Evolutionary conservation across 2,113 vertebrate genomes (phyloP).

Genomic region (Mesocricetus auratus): DNA sequence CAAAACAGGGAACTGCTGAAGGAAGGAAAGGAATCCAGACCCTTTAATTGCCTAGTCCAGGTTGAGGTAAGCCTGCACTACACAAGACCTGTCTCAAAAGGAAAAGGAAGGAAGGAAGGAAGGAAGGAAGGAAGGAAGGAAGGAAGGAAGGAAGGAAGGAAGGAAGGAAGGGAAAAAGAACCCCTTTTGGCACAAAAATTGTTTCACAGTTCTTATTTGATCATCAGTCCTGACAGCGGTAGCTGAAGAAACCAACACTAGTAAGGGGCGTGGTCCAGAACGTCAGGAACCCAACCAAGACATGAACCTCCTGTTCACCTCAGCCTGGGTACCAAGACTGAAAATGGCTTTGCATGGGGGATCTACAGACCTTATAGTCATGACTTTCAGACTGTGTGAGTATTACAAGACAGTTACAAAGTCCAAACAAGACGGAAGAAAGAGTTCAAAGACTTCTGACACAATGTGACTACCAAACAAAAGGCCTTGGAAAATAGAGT

Average conservation of each 20-base stretch:
- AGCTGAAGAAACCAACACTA: neutral
- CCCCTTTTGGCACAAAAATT: neutral
- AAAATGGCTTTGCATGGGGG: neutral
- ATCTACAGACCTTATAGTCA: neutral
- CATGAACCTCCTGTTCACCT: neutral
- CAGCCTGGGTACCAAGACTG: neutral
- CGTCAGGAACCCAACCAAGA: neutral
- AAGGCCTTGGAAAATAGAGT: neutral
- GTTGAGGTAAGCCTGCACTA: neutral
- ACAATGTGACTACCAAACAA: neutral
- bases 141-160: no score
- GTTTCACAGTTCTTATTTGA: neutral
- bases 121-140: no score
- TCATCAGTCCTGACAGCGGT: neutral
- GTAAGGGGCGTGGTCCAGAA: neutral
- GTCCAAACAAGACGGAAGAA: neutral
- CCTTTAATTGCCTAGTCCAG: neutral
- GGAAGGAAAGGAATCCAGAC: constrained; percentile 44
- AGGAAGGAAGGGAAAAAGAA: neutral
- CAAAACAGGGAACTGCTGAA: constrained; percentile 37
- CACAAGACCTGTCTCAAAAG: neutral
- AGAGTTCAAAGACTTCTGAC: neutral
- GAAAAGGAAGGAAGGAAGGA: neutral
- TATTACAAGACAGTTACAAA: neutral
- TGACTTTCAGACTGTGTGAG: neutral